Percentiles rank a stretch among this genome's conserved stretches.
Conservation (phyloP, 2,113 vertebrate genomes). For the Cervus canadensis region DNA sequence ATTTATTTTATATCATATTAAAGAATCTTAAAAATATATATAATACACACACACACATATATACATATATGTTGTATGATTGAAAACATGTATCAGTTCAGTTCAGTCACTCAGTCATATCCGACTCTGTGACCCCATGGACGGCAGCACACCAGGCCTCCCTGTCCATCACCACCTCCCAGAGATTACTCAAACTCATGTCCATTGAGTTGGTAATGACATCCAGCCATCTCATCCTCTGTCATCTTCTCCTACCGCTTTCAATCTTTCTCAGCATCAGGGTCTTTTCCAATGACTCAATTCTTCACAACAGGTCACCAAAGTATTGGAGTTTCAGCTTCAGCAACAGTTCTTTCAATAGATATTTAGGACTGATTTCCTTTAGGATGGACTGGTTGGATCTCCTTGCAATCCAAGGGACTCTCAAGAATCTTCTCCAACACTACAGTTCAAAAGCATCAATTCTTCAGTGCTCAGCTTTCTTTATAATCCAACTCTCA, state of each 20-base stretch:
- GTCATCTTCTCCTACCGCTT: fast-evolving
- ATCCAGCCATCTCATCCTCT: not conserved
- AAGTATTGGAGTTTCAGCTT: not conserved
- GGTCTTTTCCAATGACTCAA: not conserved
- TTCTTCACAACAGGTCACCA: not conserved
- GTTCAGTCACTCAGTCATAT: not conserved
- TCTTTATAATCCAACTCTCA: not conserved
- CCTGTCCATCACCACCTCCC: not conserved
- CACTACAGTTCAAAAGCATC: not conserved
- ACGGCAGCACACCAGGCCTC: not conserved
- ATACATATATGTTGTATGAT: not conserved
- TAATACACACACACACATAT: too few relatives aligned
- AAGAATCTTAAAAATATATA: not conserved
- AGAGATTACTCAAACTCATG: not conserved
- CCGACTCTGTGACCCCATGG: fast-evolving
- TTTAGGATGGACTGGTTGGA: not conserved
- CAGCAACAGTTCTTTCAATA: not conserved
- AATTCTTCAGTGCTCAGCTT: fast-evolving
- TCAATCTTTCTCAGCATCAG: not conserved
- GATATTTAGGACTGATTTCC: not conserved
- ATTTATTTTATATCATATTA: not conserved
- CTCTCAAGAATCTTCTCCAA: not conserved
- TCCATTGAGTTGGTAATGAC: not conserved
- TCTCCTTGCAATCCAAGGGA: not conserved
- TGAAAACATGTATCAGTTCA: not conserved